Conservation (phyloP, 2,113 vertebrate genomes). For the Bos javanicus region DNA sequence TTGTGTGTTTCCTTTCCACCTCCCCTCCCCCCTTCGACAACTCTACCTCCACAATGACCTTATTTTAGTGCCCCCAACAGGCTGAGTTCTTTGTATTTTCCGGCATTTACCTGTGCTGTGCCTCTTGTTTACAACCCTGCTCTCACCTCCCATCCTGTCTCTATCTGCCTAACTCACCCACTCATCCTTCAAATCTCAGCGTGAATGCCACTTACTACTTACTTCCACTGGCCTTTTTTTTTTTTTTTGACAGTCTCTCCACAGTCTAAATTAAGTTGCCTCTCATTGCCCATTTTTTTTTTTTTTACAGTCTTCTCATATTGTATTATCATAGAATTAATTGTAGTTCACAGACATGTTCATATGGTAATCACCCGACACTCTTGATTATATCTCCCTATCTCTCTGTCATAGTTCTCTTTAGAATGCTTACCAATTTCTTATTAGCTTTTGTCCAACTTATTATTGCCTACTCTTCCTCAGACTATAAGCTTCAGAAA, state of each 20-base stretch:
- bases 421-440: neutral
- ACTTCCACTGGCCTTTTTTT: neutral
- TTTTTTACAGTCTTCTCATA: neutral
- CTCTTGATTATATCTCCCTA: neutral
- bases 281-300: neutral
- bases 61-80: neutral
- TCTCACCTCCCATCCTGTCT: neutral
- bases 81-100: neutral
- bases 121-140: neutral
- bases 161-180: neutral
- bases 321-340: neutral
- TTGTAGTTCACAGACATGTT: neutral
- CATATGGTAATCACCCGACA: neutral
- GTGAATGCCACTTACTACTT: neutral
- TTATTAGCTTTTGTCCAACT: neutral
- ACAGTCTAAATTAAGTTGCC: neutral
- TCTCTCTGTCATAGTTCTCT: neutral
- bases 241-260: neutral
- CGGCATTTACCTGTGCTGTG: neutral
- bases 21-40: rapidly evolving
- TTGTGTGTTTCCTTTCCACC: neutral
- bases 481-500: neutral
- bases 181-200: neutral
- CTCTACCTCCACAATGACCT: neutral
- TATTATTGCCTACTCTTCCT: neutral